Evolutionary conservation across 2,113 vertebrate species (phyloP), one percentile per base, ranked within the genome.

Genomic region (Cavia porcellus): DNA sequence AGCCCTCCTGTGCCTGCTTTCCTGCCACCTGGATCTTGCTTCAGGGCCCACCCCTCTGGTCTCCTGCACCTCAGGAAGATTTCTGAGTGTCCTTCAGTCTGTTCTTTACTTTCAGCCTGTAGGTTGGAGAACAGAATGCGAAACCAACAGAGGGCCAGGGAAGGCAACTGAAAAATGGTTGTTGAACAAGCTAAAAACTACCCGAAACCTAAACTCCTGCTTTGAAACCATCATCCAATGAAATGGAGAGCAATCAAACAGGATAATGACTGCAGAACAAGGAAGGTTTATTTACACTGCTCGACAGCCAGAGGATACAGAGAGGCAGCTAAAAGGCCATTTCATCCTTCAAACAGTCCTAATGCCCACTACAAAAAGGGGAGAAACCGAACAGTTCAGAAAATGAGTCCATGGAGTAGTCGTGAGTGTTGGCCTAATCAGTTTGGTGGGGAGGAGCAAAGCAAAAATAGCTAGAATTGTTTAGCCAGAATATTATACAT

Each of bases 121-220:
- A 11, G 59, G 57, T 28, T 86, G 90, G 88, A 86, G 38, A 86
- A 88, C 77, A 91, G 96, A 90, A 79, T 47, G 82, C 9, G 8
- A 87, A 90, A 55, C 81, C 38, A 66, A 42, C 3, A 42, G 28
- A 86, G 72, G 85, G 83, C 35, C 61, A 35, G 84, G 86, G 66
- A 89, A 96, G 80, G 84, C 82, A 88, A 91, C 68, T 42, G n/a
- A 85, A 94, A 93, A 94, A 86, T 38, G 86, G 90, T 93, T 85
- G 94, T 19, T 61, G 20, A 92, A 55, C 32, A 68, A 95, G 59
- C 81, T 25, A 32, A 83, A 89, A 85, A 85, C 88, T 68, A 72
- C 82, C 95, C 38, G 68, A 64, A 75, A 64, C 87, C 72, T 86
- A 84, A 95, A 90, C 50, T 79, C 64, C 84, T 52, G 59, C 96